A percentile compares a stretch with the other conserved stretches of the same genome.
phyloP scores from a whole-genome alignment of 2,797 vertebrate genomes.

The Enteromius treurensis region DNA sequence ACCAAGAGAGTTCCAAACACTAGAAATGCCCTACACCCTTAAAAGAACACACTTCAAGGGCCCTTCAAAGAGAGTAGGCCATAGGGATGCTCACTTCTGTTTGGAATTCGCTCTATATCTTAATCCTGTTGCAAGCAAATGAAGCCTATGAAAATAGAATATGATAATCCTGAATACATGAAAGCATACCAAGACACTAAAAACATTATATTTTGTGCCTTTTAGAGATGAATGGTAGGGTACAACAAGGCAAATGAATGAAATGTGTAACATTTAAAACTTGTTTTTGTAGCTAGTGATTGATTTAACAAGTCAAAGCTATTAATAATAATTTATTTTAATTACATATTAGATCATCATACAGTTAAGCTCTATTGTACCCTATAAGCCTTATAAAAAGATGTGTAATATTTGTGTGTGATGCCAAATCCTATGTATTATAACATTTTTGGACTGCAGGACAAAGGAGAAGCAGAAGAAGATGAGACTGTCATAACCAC shows the following conservation, averaged over 20 bases:
- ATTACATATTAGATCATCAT: background rate
- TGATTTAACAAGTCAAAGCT: background rate
- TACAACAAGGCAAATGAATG: background rate
- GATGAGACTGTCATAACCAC: conserved; percentile 41
- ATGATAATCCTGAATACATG: background rate
- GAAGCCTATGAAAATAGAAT: no score
- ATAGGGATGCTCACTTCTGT: no score
- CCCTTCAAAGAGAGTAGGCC: no score
- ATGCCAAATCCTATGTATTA: background rate
- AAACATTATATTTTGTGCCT: background rate
- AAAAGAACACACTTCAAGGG: no score
- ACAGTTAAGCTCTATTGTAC: background rate
- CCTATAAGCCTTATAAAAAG: background rate
- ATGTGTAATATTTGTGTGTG: background rate
- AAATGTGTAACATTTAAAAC: background rate
- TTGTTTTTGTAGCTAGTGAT: no score
- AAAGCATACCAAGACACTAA: conserved; percentile 18
- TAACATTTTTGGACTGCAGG: conserved; percentile 48
- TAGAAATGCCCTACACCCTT: no score
- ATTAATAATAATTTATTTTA: background rate
- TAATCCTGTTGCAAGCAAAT: no score
- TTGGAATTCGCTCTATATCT: no score
- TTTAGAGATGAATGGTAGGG: background rate
- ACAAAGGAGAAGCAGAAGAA: conserved; percentile 60
- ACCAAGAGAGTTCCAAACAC: no score